These are phyloP conservation scores for Ophion costatus DNA, from an alignment of 2,888 invertebrate genomes.

Conservation along the genomic window DNA sequence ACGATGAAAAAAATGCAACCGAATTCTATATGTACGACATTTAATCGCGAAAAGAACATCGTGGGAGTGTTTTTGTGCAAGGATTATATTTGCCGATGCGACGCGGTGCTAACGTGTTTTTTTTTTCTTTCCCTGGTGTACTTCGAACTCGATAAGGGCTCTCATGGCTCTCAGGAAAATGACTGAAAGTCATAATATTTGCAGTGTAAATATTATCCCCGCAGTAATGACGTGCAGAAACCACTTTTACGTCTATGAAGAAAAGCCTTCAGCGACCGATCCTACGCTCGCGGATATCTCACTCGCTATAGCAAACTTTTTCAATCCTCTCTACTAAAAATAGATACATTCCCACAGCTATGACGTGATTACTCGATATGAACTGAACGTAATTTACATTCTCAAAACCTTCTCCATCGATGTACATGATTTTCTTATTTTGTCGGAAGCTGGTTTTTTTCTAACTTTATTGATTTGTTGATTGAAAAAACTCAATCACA, in stretches of 20 bases:
- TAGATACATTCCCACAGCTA: not conserved
- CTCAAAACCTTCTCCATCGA: not conserved
- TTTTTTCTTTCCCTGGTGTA: not conserved
- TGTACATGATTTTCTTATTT: not conserved
- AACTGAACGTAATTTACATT: not conserved
- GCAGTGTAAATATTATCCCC: slow-evolving; percentile 52
- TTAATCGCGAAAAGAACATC: not conserved
- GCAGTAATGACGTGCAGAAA: slow-evolving; percentile 57
- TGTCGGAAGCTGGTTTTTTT: not conserved
- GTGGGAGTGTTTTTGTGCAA: not conserved
- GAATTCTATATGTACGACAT: not conserved
- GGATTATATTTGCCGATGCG: not conserved
- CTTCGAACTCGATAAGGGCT: slow-evolving; percentile 12
- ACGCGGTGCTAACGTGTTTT: slow-evolving; percentile 55
- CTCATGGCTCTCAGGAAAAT: slow-evolving; percentile 62
- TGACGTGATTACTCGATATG: not conserved
- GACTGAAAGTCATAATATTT: slow-evolving; percentile 65
- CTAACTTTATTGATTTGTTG: not conserved
- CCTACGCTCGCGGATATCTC: not conserved
- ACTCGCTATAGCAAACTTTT: slow-evolving; percentile 5
- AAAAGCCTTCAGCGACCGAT: slow-evolving; percentile 16
- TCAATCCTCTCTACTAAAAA: slow-evolving; percentile 15
- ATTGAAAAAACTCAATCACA: not conserved
- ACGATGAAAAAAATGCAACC: not conserved
- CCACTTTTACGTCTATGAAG: not conserved